Conservation (phyloP, 1,140 invertebrate genomes). For the Arctopsyche grandis region DNA sequence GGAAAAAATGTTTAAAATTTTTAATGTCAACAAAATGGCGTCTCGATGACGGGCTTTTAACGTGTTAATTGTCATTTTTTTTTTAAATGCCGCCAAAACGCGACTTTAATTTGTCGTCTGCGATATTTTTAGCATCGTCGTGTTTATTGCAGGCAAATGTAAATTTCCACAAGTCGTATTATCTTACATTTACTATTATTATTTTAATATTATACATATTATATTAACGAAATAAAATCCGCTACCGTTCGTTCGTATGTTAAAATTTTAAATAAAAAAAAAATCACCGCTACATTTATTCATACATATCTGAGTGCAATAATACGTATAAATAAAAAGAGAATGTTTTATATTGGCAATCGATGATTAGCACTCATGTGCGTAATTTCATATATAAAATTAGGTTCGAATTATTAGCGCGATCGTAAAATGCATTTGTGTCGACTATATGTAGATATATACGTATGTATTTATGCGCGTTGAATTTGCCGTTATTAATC, state of each 20-base stretch:
- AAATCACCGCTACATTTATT: background rate
- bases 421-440: constrained; percentile 11
- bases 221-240: too few relatives aligned
- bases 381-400: constrained; percentile 26
- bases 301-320: background rate
- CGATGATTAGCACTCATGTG: constrained; percentile 39
- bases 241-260: background rate
- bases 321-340: too few relatives aligned
- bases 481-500: too few relatives aligned
- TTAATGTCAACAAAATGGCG: constrained; percentile 1
- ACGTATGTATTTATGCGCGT: too few relatives aligned
- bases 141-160: background rate
- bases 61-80: background rate
- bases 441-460: background rate
- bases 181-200: background rate
- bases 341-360: background rate
- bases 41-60: background rate
- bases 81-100: background rate
- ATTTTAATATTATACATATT: background rate
- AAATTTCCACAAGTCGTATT: background rate
- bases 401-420: constrained; percentile 11
- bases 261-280: too few relatives aligned
- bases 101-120: background rate
- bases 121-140: too few relatives aligned
- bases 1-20: background rate